Percentiles rank a stretch among this genome's conserved stretches.
Evolutionary conservation across 2,797 vertebrate genomes (phyloP).

Genomic region (Rhincodon typus): DNA sequence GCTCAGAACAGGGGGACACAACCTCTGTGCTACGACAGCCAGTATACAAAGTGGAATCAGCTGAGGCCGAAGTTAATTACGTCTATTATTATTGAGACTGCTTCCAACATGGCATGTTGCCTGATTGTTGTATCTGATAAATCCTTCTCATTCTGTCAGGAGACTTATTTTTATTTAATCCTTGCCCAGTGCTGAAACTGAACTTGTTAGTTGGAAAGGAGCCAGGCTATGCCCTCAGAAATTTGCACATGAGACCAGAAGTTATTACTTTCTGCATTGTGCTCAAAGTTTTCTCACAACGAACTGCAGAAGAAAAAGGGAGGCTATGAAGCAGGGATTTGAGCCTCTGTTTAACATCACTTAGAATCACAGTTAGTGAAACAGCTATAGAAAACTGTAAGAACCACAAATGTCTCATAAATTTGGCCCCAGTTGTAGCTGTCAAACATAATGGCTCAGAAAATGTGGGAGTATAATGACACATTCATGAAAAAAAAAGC

Average conservation of each 20-base stretch:
- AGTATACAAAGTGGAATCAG: not conserved
- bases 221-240: not conserved
- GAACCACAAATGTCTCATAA: not conserved
- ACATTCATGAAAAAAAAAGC: not conserved
- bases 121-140: not conserved
- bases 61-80: slow-evolving; percentile 3
- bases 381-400: not conserved
- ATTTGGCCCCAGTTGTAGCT: not conserved
- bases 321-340: not conserved
- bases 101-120: not conserved
- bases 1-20: too few relatives aligned
- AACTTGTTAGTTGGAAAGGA: not conserved
- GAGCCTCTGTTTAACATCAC: not conserved
- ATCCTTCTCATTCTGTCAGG: not conserved
- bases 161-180: not conserved
- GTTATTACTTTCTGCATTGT: not conserved
- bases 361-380: not conserved
- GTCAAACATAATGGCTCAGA: not conserved
- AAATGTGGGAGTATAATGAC: not conserved
- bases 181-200: not conserved
- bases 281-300: not conserved
- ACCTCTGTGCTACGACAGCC: not conserved
- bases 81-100: slow-evolving; percentile 23
- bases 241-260: not conserved
- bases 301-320: not conserved